Percentiles rank a stretch among this genome's conserved stretches.
These are phyloP conservation scores for Crocuta crocuta DNA, from an alignment of 2,113 vertebrate genomes.

Conservation along the genomic window DNA sequence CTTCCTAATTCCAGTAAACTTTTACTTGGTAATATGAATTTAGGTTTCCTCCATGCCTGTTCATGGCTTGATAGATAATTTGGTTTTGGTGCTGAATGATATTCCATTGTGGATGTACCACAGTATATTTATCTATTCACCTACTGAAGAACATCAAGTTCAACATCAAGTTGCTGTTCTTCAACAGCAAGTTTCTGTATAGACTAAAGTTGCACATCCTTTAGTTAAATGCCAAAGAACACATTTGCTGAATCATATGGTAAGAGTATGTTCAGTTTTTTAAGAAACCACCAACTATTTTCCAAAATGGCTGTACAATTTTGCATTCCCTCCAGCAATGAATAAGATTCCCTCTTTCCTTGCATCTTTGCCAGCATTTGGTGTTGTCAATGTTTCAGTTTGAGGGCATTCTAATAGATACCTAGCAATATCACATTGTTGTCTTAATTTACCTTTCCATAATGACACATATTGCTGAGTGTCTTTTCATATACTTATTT, in stretches of 20 bases:
- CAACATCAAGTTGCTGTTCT: background rate
- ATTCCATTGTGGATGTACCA: background rate
- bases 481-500: background rate
- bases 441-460: background rate
- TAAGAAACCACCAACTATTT: background rate
- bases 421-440: background rate
- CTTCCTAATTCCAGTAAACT: background rate
- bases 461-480: background rate
- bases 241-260: background rate
- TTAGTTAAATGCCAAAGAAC: background rate
- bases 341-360: background rate
- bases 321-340: background rate
- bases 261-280: background rate
- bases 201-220: background rate
- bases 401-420: background rate
- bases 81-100: background rate
- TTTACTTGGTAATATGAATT: background rate
- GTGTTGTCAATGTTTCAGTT: background rate
- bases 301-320: background rate
- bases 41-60: background rate
- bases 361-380: background rate
- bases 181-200: background rate
- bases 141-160: background rate
- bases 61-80: background rate
- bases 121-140: background rate